phyloP scores from a whole-genome alignment of 2,888 invertebrate genomes.

The Thysanoteuthis rhombus region DNA sequence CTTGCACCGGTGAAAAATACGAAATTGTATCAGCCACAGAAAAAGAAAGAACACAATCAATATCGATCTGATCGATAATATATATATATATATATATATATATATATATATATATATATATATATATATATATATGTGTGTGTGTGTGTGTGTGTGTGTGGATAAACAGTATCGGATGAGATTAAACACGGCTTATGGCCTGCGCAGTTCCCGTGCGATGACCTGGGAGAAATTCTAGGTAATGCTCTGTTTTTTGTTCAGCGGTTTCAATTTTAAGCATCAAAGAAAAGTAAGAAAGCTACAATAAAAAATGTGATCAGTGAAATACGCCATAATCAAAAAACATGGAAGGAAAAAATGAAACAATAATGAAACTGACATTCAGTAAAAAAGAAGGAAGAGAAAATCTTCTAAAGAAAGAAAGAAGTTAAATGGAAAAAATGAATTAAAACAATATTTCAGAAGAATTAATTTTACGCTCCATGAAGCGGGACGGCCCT shows the following conservation, averaged over 20 bases:
- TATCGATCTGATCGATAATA: too few relatives aligned
- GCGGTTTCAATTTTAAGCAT: not conserved
- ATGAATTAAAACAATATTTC: not conserved
- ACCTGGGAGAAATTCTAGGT: not conserved
- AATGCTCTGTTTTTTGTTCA: not conserved
- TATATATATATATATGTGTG: constrained; percentile 12
- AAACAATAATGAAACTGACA: not conserved
- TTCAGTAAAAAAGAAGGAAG: not conserved
- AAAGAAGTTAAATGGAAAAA: not conserved
- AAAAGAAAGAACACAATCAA: too few relatives aligned
- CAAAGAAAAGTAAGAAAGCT: not conserved
- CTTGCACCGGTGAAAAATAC: too few relatives aligned
- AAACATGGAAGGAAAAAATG: not conserved
- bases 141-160: not conserved
- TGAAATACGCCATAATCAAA: not conserved
- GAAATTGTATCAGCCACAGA: too few relatives aligned
- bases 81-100: not conserved
- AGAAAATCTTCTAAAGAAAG: not conserved
- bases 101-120: not conserved
- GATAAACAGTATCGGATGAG: not conserved
- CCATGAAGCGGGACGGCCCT: not conserved
- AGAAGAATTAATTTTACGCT: not conserved
- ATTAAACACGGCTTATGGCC: not conserved
- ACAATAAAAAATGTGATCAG: not conserved
- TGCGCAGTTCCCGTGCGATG: not conserved